Evolutionary conservation across 2,797 vertebrate species (phyloP).

Genomic region (Eospalax fontanierii): DNA sequence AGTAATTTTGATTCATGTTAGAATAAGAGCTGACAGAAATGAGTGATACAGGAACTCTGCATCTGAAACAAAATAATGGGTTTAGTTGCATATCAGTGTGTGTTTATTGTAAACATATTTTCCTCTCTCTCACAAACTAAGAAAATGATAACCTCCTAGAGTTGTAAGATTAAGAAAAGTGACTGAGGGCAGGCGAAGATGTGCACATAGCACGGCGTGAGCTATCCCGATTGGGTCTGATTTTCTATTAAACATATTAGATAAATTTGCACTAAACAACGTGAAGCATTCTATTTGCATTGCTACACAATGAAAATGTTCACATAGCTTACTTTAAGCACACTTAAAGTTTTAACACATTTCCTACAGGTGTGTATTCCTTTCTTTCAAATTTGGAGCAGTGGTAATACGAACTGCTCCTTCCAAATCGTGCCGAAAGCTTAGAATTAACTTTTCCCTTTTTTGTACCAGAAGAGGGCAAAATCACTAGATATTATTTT

Average conservation of each 20-base stretch:
- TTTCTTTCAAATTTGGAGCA: neutral
- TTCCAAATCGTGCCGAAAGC: neutral
- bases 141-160: neutral
- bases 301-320: neutral
- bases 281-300: neutral
- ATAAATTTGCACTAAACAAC: neutral
- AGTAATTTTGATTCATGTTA: neutral
- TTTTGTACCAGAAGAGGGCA: neutral
- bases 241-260: neutral
- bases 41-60: neutral
- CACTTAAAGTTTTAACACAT: neutral
- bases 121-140: slow-evolving; percentile 33
- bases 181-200: neutral
- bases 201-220: rapidly evolving
- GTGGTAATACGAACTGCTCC: neutral
- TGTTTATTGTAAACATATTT: neutral
- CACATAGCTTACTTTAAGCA: neutral
- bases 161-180: neutral
- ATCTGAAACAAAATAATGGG: neutral
- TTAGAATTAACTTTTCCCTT: neutral
- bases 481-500: neutral
- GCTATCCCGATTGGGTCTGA: neutral
- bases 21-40: neutral
- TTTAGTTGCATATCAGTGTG: neutral
- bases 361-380: neutral